phyloP scores from a whole-genome alignment of 2,888 invertebrate genomes.

The Lepeophtheirus nordmannii region DNA sequence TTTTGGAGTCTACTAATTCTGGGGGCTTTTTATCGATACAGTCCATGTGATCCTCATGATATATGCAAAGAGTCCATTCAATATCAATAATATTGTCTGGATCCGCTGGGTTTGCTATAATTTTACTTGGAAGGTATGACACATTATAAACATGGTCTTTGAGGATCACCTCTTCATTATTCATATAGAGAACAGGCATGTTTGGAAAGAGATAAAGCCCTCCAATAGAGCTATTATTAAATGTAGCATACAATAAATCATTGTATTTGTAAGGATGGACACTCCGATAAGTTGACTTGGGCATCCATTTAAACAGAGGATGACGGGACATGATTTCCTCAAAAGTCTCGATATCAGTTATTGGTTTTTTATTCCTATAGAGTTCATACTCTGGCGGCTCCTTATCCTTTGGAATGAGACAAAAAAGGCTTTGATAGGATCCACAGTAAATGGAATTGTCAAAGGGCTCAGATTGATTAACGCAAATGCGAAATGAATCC shows the following conservation, averaged over 20 bases:
- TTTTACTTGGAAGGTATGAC: background rate
- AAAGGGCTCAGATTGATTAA: background rate
- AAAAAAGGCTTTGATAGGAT: background rate
- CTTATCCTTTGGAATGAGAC: background rate
- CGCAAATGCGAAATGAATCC: background rate
- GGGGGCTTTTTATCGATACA: conserved; percentile 32
- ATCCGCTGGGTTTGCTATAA: background rate
- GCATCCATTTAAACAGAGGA: too few species aligned
- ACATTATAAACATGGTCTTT: too few species aligned
- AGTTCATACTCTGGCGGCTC: background rate
- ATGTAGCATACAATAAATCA: background rate
- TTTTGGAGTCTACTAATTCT: too few species aligned
- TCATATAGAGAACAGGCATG: background rate
- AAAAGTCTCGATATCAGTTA: background rate
- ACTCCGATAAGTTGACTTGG: too few species aligned
- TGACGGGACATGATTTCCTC: too few species aligned
- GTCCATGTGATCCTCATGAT: background rate
- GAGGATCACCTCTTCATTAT: too few species aligned
- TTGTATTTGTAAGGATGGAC: too few species aligned
- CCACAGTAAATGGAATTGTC: background rate
- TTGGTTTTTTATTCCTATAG: background rate
- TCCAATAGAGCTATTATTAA: background rate
- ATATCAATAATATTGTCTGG: background rate
- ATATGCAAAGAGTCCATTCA: background rate
- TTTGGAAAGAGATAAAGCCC: background rate